Evolutionary conservation across 53 echinoderm and acorn worm genomes (phyloP).

Genomic region (Hippasteria phrygiana): DNA sequence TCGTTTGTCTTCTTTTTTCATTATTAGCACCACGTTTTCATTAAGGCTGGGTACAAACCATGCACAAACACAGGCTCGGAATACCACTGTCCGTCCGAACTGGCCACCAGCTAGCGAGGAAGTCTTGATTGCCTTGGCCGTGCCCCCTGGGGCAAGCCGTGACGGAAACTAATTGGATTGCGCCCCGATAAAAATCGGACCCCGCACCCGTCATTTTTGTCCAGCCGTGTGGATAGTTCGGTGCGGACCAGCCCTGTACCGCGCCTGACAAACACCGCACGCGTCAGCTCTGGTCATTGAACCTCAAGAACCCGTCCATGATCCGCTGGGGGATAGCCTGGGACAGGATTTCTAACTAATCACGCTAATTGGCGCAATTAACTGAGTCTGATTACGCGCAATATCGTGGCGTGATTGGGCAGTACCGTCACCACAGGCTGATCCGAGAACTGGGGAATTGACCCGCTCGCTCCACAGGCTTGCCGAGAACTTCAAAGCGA

Average conservation of each 20-base stretch:
- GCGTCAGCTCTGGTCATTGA: background rate
- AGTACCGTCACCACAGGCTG: background rate
- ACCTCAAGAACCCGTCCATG: background rate
- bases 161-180: conserved; percentile 24
- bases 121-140: background rate
- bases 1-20: background rate
- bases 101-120: background rate
- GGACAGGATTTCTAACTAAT: background rate
- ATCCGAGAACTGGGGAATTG: too few relatives aligned
- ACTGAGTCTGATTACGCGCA: conserved; percentile 29
- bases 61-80: background rate
- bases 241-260: background rate
- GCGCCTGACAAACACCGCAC: background rate
- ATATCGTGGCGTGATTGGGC: background rate
- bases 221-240: background rate
- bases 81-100: background rate
- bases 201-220: background rate
- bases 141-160: background rate
- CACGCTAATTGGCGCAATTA: conserved; percentile 11
- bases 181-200: background rate
- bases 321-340: background rate
- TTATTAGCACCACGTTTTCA: background rate
- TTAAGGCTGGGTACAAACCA: background rate
- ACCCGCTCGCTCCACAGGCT: background rate
- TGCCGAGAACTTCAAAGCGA: background rate